Evolutionary conservation across 2,797 vertebrate species (phyloP), one percentile per base, ranked within the genome.

Genomic region (Streptopelia turtur): DNA sequence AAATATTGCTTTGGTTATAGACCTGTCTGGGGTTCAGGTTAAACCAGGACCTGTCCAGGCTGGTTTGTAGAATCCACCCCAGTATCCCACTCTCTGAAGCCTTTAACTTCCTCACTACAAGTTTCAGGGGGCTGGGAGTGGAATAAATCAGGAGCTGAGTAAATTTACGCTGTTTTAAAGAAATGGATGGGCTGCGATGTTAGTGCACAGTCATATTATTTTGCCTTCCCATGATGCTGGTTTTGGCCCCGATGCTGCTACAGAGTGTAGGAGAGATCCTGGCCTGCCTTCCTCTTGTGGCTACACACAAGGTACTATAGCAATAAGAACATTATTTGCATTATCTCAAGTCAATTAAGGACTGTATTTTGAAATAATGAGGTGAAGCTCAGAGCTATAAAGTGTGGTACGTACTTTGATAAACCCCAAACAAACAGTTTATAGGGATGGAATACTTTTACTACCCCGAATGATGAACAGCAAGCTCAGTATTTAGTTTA

Each of bases 281-380:
- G 74, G 68, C 56, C 55, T 83, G 52, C 78, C 78, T 85, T 90
- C 49, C 49, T 80, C 31, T 75, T 17, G 37, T 64, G 84, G 84
- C 75, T 94, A 22, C 41, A 23, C 16, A 6, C 39, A 16, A 39
- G 75, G 33, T 43, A 31, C 28, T 66, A 8, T 24, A 74, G 37
- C 70, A 77, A 27, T 24, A 71, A 60, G 33, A 57, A 87, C 80
- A 77, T 74, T n/a, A 47, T 89, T 89, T 94, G 53, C 9, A 1
- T 93, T 83, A 75, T 89, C 83, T 89, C 84, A 64, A 64, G 37
- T 60, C 70, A 80, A 52, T 94, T 85, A 91, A 61, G 23, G 69
- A 91, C 41, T 28, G 33, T 27, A 18, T 79, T 84, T 84, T 37
- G 49, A 90, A 83, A 76, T 78, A 79, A 86, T 4, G 56, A 93